Base-by-base conservation (phyloP, 2,113 vertebrate genomes). In the Vulpes lagopus region DNA sequence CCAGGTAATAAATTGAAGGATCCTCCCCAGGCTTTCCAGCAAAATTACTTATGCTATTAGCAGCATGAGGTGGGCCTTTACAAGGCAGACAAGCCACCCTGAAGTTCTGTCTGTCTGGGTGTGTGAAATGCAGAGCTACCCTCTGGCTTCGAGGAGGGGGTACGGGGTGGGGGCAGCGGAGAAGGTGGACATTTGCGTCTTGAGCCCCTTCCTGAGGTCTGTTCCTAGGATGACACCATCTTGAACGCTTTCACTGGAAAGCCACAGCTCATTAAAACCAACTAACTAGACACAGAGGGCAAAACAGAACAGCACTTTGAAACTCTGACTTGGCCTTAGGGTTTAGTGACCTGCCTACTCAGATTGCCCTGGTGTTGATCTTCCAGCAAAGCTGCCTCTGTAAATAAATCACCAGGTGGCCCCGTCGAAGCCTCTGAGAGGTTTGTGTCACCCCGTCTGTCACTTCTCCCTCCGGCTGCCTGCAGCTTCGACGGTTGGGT, bases 1-100 rank as follows among this genome's bases (percentile, higher is more conserved):
- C 95, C 96, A 89, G 97, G 97, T 93, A 98, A 96, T 88, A 98
- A 98, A 98, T 97, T 98, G 98, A 98, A 98, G 98, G 98, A 97
- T 98, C 97, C 97, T 98, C 98, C 96, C 88, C 57, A 86, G 96
- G 94, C 96, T 98, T 96, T 94, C 94, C 49, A 91, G 83, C 95
- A 96, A 98, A 98, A 98, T 98, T 96, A 94, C 96, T 88, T 97
- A 89, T 78, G 96, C 97, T 96, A 97, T 98, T 94, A 97, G 98
- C 79, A 98, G 97, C 87, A 97, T 96, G 95, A 96, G 94, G 8
- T 59, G 94, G 96, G 62, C 89, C 85, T 98, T 98, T 91, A 95
- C 83, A 89, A 32, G 80, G 98, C 93, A 97, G 89, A 94, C 96
- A 97, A 98, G 97, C 96, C 76, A 90, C 85, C 43, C 49, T 82